Base-by-base conservation (phyloP, 2,888 invertebrate species). In the Coronaproctus castanopsis region DNA sequence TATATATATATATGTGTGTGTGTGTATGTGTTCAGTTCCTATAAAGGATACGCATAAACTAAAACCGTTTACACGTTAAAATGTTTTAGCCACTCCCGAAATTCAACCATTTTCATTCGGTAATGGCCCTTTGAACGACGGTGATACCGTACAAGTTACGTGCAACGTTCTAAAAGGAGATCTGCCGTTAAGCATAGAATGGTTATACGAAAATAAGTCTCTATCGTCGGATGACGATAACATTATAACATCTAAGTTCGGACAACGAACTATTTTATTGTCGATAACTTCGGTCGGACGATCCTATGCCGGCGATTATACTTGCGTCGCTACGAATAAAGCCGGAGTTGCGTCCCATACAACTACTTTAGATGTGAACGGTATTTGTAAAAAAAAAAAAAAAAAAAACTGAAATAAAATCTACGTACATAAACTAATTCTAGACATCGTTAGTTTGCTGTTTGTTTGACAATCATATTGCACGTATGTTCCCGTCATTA, bases 31-130 rank as follows among this genome's bases (percentile, higher is more conserved):
- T n/a, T n/a, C n/a, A n/a, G n/a, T n/a, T n/a, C n/a, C n/a, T n/a
- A n/a, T n/a, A n/a, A n/a, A n/a, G n/a, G n/a, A n/a, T n/a, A n/a
- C n/a, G n/a, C n/a, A n/a, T n/a, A n/a, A n/a, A n/a, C n/a, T n/a
- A n/a, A n/a, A n/a, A n/a, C n/a, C n/a, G n/a, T n/a, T n/a, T n/a
- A n/a, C n/a, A n/a, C n/a, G n/a, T n/a, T n/a, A n/a, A n/a, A n/a
- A n/a, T 57, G 61, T 62, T 62, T 50, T 36, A 85, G 85, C 85
- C 73, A 78, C 80, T 68, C 85, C 85, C 63, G 80, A 81, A 76
- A 82, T 85, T 68, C 77, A 80, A 64, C 80, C 79, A 62, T 85
- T 85, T 69, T 71, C 76, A 63, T 82, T 84, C 67, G 79, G 80
- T 61, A 62, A 54, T 57, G 80, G 81, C 68, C 77, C 81, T 20